phyloP scores from a whole-genome alignment of 2,113 vertebrate genomes.

The Pleuronectes platessa region DNA sequence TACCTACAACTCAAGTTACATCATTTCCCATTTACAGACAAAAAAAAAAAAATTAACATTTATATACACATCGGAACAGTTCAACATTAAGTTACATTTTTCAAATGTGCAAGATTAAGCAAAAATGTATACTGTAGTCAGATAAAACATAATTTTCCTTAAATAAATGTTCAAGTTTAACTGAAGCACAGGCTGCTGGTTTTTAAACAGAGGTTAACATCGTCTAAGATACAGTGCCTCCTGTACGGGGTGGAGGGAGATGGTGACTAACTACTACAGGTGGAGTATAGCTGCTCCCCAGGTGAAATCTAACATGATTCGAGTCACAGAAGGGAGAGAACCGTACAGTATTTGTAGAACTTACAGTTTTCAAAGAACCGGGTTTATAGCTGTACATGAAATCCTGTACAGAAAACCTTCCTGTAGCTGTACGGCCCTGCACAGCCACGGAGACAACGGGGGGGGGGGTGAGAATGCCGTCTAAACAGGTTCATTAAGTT shows the following conservation, averaged over 20 bases:
- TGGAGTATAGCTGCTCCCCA: constrained; percentile 26
- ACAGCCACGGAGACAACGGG: constrained; percentile 13
- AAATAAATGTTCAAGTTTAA: constrained; percentile 87
- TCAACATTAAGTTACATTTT: constrained; percentile 86
- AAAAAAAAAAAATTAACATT: constrained; percentile 72
- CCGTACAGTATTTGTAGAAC: constrained; percentile 32
- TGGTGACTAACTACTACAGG: constrained; percentile 34
- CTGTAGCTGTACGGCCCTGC: not conserved
- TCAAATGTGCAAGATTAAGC: constrained; percentile 89
- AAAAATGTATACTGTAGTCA: constrained; percentile 85
- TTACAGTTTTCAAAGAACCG: constrained; percentile 50
- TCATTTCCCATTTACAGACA: constrained; percentile 86
- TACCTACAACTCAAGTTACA: constrained; percentile 81
- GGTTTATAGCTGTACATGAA: constrained; percentile 47
- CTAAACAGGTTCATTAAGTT: constrained; percentile 34
- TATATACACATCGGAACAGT: constrained; percentile 86
- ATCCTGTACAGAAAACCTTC: constrained; percentile 43
- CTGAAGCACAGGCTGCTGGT: constrained; percentile 85
- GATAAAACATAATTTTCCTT: constrained; percentile 81
- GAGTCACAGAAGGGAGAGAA: constrained; percentile 31
- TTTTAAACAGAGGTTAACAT: constrained; percentile 80
- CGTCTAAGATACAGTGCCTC: constrained; percentile 64
- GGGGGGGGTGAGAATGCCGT: constrained; percentile 4
- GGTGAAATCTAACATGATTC: not conserved
- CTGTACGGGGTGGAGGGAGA: constrained; percentile 39